phyloP scores from a whole-genome alignment of 2,888 invertebrate species.

The Eilema sororculum region DNA sequence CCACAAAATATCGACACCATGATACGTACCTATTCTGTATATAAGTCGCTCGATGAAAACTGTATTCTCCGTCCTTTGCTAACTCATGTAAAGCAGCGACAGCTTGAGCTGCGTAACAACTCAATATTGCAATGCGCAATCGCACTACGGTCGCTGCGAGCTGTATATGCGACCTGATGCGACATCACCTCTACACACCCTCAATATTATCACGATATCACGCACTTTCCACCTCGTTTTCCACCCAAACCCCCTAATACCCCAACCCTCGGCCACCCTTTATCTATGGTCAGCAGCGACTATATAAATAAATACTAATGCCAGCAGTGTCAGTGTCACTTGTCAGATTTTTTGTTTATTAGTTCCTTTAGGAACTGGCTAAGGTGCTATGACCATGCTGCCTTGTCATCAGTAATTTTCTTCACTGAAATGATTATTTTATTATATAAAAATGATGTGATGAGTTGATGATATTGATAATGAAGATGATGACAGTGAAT shows the following conservation, averaged over 20 bases:
- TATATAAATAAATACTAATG: too few species aligned
- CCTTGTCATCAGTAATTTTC: too few species aligned
- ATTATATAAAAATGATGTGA: too few species aligned
- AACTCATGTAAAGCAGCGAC: conserved; percentile 62
- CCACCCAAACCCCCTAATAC: conserved; percentile 43
- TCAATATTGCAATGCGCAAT: conserved; percentile 71
- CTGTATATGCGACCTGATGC: conserved; percentile 46
- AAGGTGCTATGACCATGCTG: too few species aligned
- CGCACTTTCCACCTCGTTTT: conserved; percentile 42
- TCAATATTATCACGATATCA: conserved; percentile 40
- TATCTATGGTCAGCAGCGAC: background rate
- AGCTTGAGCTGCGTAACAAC: conserved; percentile 59
- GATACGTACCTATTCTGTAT: conserved; percentile 70
- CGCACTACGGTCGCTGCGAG: conserved; percentile 56
- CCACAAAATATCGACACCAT: conserved; percentile 83
- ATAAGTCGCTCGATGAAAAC: conserved; percentile 70
- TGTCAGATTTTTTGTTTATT: too few species aligned
- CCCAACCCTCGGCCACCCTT: conserved; percentile 20
- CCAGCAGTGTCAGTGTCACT: conserved; percentile 4
- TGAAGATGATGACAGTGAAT: too few species aligned
- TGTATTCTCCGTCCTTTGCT: conserved; percentile 78
- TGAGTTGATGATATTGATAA: too few species aligned
- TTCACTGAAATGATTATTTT: too few species aligned
- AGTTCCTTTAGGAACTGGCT: too few species aligned
- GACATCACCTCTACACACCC: conserved; percentile 54